Evolutionary conservation across 2,113 vertebrate species (phyloP), one percentile per base, ranked within the genome.

Genomic region (Barnardius zonarius): DNA sequence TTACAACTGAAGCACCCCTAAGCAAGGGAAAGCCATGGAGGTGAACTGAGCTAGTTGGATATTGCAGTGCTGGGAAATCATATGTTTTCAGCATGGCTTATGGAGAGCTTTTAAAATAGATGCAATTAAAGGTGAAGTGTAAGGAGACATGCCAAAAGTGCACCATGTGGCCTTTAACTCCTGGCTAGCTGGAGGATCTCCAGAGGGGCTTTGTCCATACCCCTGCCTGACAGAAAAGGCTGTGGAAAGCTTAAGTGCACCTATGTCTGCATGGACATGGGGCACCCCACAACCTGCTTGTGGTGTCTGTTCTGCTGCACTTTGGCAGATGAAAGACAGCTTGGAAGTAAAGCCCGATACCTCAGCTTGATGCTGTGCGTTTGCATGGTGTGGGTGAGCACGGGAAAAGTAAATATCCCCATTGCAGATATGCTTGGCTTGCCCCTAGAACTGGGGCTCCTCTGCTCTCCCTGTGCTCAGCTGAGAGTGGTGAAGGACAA

Each of bases 201-300:
- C 55, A 27, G 16, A 69, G 14, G 7, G 7, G 6, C 30, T 85
- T 84, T 92, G 35, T 17, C 35, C 13, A 2, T 46, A 43, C 1
- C 35, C 19, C 14, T 31, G 35, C 28, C 25, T 41, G 44, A 25
- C 35, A 59, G 51, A 27, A 59, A 70, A 77, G 19, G 33, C 46
- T 46, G 15, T 78, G 55, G 30, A 31, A 89, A 78, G 10, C 55
- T 7, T 7, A 9, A 75, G 31, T 1, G 7, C 13, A 10, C 8
- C 8, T 0, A 0, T 54, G 76, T 35, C 73, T 41, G 31, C 25
- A 39, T 2, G 5, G 43, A 54, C 2, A 3, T 39, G 25, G 37
- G 37, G 25, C 28, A 49, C 13, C 13, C 10, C 28, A 86, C 46
- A 67, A 57, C 2, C 27, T 31, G 33, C 28, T 22, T 0, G 1